A percentile compares a stretch with the other conserved stretches of the same genome.
These are phyloP conservation scores for Platichthys stellatus DNA, from an alignment of 2,113 vertebrate genomes.

Conservation along the genomic window DNA sequence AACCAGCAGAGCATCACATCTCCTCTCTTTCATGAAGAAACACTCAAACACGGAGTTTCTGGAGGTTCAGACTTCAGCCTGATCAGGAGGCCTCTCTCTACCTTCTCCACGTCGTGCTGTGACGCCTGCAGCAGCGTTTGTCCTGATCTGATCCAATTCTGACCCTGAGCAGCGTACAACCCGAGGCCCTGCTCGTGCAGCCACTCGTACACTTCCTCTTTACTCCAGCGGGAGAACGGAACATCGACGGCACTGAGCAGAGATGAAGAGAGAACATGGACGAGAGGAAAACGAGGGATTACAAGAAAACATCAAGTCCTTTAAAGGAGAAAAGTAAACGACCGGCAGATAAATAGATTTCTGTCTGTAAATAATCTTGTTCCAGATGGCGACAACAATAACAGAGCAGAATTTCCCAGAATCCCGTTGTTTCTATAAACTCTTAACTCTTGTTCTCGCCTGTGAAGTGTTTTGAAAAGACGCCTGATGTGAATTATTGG, in stretches of 20 bases:
- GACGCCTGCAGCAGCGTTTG: conserved; percentile 93
- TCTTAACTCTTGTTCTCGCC: too few relatives aligned
- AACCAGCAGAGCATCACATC: too few relatives aligned
- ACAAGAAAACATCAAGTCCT: background rate
- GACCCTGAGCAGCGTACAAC: conserved; percentile 84
- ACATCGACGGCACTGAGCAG: conserved; percentile 85
- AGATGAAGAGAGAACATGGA: background rate
- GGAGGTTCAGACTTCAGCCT: too few relatives aligned
- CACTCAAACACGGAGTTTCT: background rate
- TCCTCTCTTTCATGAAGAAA: too few relatives aligned
- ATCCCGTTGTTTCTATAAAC: too few relatives aligned
- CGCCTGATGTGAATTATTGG: too few relatives aligned
- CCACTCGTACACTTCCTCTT: conserved; percentile 93
- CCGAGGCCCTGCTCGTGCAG: conserved; percentile 93
- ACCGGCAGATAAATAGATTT: background rate
- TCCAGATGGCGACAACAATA: too few relatives aligned
- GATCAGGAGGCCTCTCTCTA: conserved; percentile 52
- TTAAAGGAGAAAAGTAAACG: background rate
- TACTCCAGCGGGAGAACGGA: conserved; percentile 93
- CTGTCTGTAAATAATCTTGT: background rate
- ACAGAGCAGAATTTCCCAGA: too few relatives aligned
- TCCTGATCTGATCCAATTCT: conserved; percentile 92
- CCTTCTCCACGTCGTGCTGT: conserved; percentile 95
- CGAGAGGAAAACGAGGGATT: too few relatives aligned
- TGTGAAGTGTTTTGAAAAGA: too few relatives aligned